Conservation (phyloP, 2,888 invertebrate genomes). For the Chalcis sispes region DNA sequence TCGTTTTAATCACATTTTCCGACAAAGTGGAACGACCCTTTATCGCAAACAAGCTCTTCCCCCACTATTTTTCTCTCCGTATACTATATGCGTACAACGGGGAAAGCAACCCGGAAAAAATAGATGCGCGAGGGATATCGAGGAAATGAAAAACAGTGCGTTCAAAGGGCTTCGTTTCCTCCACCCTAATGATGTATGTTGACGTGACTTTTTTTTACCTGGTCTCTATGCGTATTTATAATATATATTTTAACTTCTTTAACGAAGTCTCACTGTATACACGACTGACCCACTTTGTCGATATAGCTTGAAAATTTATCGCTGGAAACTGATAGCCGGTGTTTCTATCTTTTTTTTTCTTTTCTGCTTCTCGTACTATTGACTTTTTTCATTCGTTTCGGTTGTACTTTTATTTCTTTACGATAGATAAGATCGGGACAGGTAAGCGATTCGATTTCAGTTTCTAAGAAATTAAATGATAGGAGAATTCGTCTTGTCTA, state of each 20-base stretch:
- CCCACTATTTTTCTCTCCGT: background rate
- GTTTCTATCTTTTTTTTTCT: background rate
- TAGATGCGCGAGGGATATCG: background rate
- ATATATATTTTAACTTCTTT: too few species aligned
- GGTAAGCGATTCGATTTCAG: too few species aligned
- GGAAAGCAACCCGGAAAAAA: background rate
- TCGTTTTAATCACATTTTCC: slow-evolving; percentile 8
- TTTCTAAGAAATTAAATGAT: too few species aligned
- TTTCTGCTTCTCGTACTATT: background rate
- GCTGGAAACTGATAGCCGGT: slow-evolving; percentile 19
- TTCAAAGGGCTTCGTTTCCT: slow-evolving; percentile 50
- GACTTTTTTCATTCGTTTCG: background rate
- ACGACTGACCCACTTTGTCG: slow-evolving; percentile 34
- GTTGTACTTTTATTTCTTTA: too few species aligned
- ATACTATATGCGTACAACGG: too few species aligned
- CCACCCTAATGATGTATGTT: background rate
- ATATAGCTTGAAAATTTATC: slow-evolving; percentile 38
- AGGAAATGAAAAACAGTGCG: slow-evolving; percentile 47
- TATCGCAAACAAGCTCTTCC: background rate
- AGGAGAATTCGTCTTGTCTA: too few species aligned
- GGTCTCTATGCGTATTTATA: too few species aligned
- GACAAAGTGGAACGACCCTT: background rate
- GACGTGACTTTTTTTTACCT: background rate
- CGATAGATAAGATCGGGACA: too few species aligned
- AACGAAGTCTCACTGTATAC: too few species aligned